Base-by-base conservation (phyloP, 2,113 vertebrate genomes). In the Spermophilus dauricus region DNA sequence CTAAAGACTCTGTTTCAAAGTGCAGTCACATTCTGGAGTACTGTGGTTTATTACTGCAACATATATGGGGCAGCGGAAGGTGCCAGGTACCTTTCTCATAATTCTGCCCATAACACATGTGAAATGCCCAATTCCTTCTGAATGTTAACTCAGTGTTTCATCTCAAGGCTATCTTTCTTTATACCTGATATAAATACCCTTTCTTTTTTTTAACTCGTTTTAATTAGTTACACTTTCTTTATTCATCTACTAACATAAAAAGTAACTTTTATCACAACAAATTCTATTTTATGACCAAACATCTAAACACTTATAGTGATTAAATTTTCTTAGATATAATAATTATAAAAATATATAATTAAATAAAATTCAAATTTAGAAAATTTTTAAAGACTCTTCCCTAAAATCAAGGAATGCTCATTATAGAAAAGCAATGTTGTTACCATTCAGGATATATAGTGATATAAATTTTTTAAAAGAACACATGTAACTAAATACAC, bases 331-430 rank as follows among this genome's bases (percentile, higher is more conserved):
- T 45, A 56, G 18, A 42, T 53, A 69, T 13, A 75, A 48, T 76
- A 83, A 12, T 37, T 85, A 18, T 73, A 39, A 80, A 83, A 65
- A 90, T 53, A 51, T 0, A 34, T 56, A 20, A 81, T 69, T 45
- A 89, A 90, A 91, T 78, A 73, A 75, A 73, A 37, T 80, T 85
- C 4, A 94, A n/a, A 20, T 63, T 83, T 73, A 58, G 67, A 72
- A 45, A 3, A 70, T 42, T 42, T 30, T 83, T 83, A 45, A 65
- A 12, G 24, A 37, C 53, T 56, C 34, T 87, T 8, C 4, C 13
- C 45, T 95, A 70, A 28, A 20, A 77, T 86, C 5, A 70, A 82
- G 2, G 56, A 63, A 34, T 78, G 2, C 69, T 53, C 30, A 94
- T 72, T 87, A 22, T 0, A 51, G 4, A 78, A 10, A 53, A 32